These are phyloP conservation scores for Sympetrum striolatum DNA, from an alignment of 2,888 invertebrate genomes.

Conservation along the genomic window DNA sequence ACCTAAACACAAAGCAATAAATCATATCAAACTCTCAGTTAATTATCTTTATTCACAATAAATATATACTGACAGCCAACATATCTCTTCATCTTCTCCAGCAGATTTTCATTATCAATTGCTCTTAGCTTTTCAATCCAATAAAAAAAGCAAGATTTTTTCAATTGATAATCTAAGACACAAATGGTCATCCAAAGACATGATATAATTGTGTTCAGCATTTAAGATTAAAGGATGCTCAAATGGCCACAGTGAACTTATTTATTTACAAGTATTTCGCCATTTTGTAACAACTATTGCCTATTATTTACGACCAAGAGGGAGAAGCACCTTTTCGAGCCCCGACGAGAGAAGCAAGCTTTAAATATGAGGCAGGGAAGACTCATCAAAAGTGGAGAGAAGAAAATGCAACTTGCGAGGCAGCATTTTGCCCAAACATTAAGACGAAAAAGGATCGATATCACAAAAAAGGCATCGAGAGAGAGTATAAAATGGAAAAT, in stretches of 20 bases:
- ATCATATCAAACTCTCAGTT: neutral
- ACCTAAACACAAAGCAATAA: neutral
- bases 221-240: slow-evolving; percentile 9
- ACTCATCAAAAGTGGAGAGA: slow-evolving; percentile 25
- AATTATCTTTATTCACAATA: slow-evolving; percentile 43
- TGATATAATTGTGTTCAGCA: slow-evolving; percentile 17
- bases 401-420: slow-evolving; percentile 27
- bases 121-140: slow-evolving; percentile 19
- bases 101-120: slow-evolving; percentile 35
- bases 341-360: slow-evolving; percentile 34
- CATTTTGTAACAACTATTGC: slow-evolving; percentile 38
- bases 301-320: slow-evolving; percentile 30
- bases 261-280: slow-evolving; percentile 37
- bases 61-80: slow-evolving; percentile 43
- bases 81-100: slow-evolving; percentile 26
- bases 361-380: slow-evolving; percentile 26
- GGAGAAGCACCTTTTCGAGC: neutral
- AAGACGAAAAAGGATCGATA: slow-evolving; percentile 3
- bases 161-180: slow-evolving; percentile 42
- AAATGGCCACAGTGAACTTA: slow-evolving; percentile 6
- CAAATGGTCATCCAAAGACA: slow-evolving; percentile 34
- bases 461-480: neutral
- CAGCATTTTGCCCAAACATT: slow-evolving; percentile 16
- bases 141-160: slow-evolving; percentile 25
- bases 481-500: neutral